Base-by-base conservation (phyloP, 2,888 invertebrate species). In the Caenorhabditis drosophilae region DNA sequence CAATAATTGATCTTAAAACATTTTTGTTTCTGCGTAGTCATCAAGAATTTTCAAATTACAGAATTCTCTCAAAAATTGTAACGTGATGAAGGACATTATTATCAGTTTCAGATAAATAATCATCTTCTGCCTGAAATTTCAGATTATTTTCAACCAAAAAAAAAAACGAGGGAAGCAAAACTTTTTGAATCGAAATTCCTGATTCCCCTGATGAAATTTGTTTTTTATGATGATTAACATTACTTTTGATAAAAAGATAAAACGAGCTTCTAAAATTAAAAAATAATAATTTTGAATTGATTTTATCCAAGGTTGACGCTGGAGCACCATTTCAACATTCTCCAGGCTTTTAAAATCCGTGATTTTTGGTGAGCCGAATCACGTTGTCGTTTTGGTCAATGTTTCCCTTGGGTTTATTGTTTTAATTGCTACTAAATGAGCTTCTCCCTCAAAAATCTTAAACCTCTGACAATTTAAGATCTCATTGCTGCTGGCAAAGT, bases 1-100 rank as follows among this genome's bases (percentile, higher is more conserved):
- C 72, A 3, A 73, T 20, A 15, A 84, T 67, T 26, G 84, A 85
- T 15, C 86, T 86, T 79, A 31, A 31, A 31, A 31, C 12, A 9
- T 22, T 6, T 6, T 16, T 20, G 18, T 40, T 36, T 4, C 16
- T n/a, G 12, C 36, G 12, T 9, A 6, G 6, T 6, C 12, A 9
- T 31, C 31, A 31, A 31, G 12, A 31, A 9, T 31, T 31, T 31
- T 31, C 6, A 31, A 31, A 31, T 31, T 31, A 12, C 31, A 31
- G 31, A 40, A 40, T 40, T 18, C 40, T 40, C 3, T 40, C 20
- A 26, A 50, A 44, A 11, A 35, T 25, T 15, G 48, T n/a, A 4
- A 48, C 22, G n/a, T 23, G 18, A 23, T 40, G 15, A 7, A 22
- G 18, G 3, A 40, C 20, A 20, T 40, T 15, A 6, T n/a, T 4